Evolutionary conservation across 1,140 invertebrate species (phyloP).

Genomic region (Penaeus vannamei): DNA sequence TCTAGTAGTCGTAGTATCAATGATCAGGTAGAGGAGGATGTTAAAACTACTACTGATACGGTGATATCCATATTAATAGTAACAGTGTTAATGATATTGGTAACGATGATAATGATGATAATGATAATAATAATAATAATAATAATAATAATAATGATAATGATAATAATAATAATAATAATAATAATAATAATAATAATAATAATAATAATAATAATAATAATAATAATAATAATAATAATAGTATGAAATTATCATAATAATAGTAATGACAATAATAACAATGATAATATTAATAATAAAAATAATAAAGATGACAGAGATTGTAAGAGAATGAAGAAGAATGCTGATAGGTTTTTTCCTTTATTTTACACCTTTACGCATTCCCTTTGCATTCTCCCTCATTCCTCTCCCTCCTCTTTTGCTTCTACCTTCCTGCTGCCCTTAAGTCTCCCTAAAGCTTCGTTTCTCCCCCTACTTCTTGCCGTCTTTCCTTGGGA

Average conservation of each 20-base stretch:
- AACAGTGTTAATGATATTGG: neutral
- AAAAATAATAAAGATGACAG: neutral
- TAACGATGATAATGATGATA: neutral
- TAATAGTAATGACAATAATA: neutral
- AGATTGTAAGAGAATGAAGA: neutral
- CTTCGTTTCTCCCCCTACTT: neutral
- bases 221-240: slow-evolving; percentile 19
- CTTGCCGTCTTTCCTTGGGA: neutral
- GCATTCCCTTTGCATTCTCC: neutral
- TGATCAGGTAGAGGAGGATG: too few relatives aligned
- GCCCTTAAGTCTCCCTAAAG: too few relatives aligned
- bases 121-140: neutral
- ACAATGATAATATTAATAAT: neutral
- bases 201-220: slow-evolving; percentile 13
- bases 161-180: neutral
- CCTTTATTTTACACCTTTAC: neutral
- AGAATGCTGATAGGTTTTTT: neutral
- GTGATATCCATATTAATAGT: neutral
- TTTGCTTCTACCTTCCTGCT: neutral
- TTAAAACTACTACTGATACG: neutral
- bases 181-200: neutral
- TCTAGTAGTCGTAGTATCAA: too few relatives aligned
- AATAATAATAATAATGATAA: neutral
- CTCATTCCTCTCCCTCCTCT: neutral
- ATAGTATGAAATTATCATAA: neutral